phyloP scores from a whole-genome alignment of 2,113 vertebrate species.

The Sturnus vulgaris region DNA sequence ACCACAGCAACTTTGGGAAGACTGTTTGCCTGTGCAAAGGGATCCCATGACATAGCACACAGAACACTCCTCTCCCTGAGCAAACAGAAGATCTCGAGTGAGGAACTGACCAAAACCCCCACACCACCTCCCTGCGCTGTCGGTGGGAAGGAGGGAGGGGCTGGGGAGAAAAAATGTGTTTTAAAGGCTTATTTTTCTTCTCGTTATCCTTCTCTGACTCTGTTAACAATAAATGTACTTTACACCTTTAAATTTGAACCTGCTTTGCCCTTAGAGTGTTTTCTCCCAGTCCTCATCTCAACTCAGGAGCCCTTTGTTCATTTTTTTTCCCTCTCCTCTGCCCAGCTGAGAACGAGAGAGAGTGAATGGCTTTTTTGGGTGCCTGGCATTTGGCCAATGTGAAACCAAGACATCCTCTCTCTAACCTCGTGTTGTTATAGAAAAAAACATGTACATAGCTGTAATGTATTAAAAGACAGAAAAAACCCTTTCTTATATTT shows the following conservation, averaged over 20 bases:
- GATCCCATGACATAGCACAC: not conserved
- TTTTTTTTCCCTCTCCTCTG: not conserved
- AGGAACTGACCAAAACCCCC: no score
- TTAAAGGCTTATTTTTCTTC: not conserved
- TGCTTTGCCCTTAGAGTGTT: not conserved
- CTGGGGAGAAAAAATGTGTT: not conserved
- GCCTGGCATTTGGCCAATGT: not conserved
- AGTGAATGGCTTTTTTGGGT: not conserved
- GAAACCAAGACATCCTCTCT: not conserved
- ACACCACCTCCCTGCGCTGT: not conserved
- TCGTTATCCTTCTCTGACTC: not conserved
- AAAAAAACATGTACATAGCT: fast-evolving
- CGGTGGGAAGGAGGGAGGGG: not conserved
- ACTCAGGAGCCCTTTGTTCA: not conserved
- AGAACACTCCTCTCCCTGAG: no score
- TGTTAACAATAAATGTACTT: not conserved
- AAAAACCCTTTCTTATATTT: not conserved
- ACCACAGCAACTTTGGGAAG: not conserved
- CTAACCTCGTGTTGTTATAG: not conserved
- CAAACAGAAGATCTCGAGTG: fast-evolving
- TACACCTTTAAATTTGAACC: not conserved
- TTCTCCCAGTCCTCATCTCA: not conserved
- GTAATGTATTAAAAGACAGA: not conserved
- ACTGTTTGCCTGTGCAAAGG: not conserved
- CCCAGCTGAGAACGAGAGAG: not conserved